Evolutionary conservation across 2,888 invertebrate species (phyloP), one percentile per base, ranked within the genome.

Genomic region (Andrena chrysosceles): DNA sequence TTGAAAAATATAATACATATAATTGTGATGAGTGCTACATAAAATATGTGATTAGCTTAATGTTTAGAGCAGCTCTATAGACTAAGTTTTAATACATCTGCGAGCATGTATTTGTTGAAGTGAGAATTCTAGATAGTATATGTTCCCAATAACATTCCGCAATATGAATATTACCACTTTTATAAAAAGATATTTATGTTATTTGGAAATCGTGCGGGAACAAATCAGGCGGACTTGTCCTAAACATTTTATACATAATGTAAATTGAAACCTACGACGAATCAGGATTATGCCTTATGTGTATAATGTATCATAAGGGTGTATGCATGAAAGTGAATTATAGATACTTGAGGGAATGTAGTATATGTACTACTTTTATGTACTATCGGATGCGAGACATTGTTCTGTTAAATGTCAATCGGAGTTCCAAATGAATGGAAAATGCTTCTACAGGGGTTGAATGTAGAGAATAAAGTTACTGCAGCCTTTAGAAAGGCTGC

Each of bases 241-340:
- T 82, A 75, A 82, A 83, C 77, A 59, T 89, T 88, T 89, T 87
- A 89, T 84, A 87, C 60, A 87, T 88, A 87, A 84, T 88, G 85
- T 89, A 88, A 86, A 87, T 87, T 83, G 74, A 79, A 82, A 23
- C 67, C 26, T 73, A 62, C 56, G 70, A 79, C 29, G 78, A 86
- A 88, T 86, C 81, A 81, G 73, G 73, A 84, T 85, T 88, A 85
- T 85, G 88, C 89, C 87, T 89, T 89, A 87, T 68, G 75, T 77
- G 80, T 83, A 84, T 82, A 79, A 78, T 84, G 82, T 88, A 88
- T 83, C 10, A 81, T 86, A 86, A 77, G 72, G 69, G 52, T 81
- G 75, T 83, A 70, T 69, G 78, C 71, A 81, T 74, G 66, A 64
- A 79, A 66, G 73, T 68, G 80, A 83, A 29, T 71, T 63, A 59